Percentiles rank a stretch among this genome's conserved stretches.
These are phyloP conservation scores for Leptestheria dahalacensis DNA, from an alignment of 1,140 invertebrate species.

Conservation along the genomic window DNA sequence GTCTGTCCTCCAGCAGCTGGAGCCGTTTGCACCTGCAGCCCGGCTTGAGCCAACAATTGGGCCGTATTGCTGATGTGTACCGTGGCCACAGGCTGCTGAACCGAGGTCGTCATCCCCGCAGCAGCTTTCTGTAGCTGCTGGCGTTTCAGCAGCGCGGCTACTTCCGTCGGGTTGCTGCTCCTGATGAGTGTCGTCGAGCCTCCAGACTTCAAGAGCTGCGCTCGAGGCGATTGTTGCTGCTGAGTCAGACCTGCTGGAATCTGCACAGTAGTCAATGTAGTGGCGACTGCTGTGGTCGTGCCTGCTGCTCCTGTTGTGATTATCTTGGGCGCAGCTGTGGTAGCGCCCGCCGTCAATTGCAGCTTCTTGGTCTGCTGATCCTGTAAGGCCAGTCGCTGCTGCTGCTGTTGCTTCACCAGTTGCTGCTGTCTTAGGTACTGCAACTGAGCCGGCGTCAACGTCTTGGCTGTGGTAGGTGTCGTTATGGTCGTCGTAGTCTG, in stretches of 20 bases:
- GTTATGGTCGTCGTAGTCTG: constrained; percentile 5
- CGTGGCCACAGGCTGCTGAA: constrained; percentile 15
- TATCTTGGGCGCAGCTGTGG: constrained; percentile 11
- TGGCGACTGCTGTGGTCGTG: constrained; percentile 22
- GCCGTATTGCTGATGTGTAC: constrained; percentile 24
- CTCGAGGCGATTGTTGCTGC: constrained; percentile 25
- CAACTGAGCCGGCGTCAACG: constrained; percentile 36
- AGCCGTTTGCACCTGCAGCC: constrained; percentile 25
- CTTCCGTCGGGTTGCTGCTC: constrained; percentile 41
- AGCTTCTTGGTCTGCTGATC: constrained; percentile 22
- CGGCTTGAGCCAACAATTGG: constrained; percentile 40
- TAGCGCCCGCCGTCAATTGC: constrained; percentile 21
- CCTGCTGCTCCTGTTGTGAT: constrained; percentile 3
- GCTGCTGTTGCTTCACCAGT: constrained; percentile 29
- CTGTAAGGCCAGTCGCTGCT: constrained; percentile 18
- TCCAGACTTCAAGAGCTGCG: constrained; percentile 27
- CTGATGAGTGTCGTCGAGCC: constrained; percentile 36
- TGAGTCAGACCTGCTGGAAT: constrained; percentile 20
- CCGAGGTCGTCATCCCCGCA: constrained; percentile 18
- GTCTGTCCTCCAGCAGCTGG: neutral
- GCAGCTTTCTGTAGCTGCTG: constrained; percentile 40
- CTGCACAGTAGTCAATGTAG: constrained; percentile 20
- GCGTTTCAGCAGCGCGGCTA: constrained; percentile 50
- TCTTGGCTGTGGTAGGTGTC: constrained; percentile 26
- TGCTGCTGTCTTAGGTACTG: constrained; percentile 36